Evolutionary conservation across 2,888 invertebrate genomes (phyloP).

Genomic region (Sesia bembeciformis): DNA sequence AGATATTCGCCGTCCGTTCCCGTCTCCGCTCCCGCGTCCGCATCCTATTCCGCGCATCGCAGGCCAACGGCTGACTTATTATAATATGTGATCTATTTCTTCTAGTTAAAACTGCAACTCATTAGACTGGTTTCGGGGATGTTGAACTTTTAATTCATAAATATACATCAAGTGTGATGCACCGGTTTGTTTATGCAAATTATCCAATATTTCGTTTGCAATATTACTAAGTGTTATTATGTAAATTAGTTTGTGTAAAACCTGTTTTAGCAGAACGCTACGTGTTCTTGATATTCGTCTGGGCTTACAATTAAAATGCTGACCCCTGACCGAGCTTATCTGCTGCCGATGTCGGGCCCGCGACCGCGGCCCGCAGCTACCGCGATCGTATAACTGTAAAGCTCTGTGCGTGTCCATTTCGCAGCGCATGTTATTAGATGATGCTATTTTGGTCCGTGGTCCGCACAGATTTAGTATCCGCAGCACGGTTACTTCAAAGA

Average conservation of each 20-base stretch:
- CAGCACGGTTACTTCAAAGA: slow-evolving; percentile 66
- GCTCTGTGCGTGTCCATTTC: slow-evolving; percentile 32
- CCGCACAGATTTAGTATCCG: slow-evolving; percentile 54
- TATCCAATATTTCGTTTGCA: not conserved
- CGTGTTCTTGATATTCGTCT: too few relatives aligned
- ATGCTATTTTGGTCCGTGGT: slow-evolving; percentile 48
- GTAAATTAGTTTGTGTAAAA: not conserved
- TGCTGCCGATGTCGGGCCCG: slow-evolving; percentile 5
- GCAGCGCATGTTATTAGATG: slow-evolving; percentile 53
- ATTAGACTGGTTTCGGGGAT: slow-evolving; percentile 29
- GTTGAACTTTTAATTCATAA: slow-evolving; percentile 32
- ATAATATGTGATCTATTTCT: not conserved
- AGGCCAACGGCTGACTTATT: not conserved
- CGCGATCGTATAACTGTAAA: slow-evolving; percentile 37
- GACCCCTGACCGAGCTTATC: not conserved
- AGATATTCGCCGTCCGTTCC: slow-evolving; percentile 16
- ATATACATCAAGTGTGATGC: slow-evolving; percentile 14
- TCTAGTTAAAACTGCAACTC: slow-evolving; percentile 5
- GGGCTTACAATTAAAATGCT: too few relatives aligned
- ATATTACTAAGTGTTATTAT: not conserved
- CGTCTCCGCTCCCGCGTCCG: not conserved
- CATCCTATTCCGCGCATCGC: slow-evolving; percentile 2
- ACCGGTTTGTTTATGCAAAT: slow-evolving; percentile 10
- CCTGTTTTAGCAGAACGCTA: too few relatives aligned
- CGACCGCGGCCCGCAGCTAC: slow-evolving; percentile 16